Evolutionary conservation across 2,888 invertebrate genomes (phyloP).

Genomic region (Euspilapteryx auroguttella): DNA sequence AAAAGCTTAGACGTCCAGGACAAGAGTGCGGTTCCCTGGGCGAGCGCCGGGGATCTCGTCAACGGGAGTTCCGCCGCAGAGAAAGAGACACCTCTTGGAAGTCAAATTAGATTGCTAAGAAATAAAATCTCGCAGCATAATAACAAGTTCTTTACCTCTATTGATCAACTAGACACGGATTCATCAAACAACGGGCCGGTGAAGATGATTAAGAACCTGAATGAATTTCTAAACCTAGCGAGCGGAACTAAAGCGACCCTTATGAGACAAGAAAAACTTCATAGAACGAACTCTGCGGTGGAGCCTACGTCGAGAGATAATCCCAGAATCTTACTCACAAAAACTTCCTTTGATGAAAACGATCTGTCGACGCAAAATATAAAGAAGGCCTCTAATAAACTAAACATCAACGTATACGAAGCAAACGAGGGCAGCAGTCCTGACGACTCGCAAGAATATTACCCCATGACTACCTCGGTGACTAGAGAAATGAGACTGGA

Average conservation of each 20-base stretch:
- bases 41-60: constrained; percentile 31
- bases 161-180: constrained; percentile 53
- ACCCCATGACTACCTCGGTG: constrained; percentile 86
- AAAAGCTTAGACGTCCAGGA: constrained; percentile 19
- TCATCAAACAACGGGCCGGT: constrained; percentile 33
- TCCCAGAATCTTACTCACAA: constrained; percentile 35
- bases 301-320: constrained; percentile 27
- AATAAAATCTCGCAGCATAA: constrained; percentile 48
- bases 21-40: constrained; percentile 16
- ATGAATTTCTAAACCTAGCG: constrained; percentile 81
- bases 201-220: constrained; percentile 74
- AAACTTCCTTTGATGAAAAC: constrained; percentile 30
- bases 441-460: constrained; percentile 81
- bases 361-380: constrained; percentile 16
- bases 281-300: constrained; percentile 32
- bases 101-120: constrained; percentile 37
- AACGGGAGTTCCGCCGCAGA: constrained; percentile 26
- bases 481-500: constrained; percentile 81
- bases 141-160: constrained; percentile 56
- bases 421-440: constrained; percentile 69
- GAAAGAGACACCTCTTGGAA: constrained; percentile 36
- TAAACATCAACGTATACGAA: constrained; percentile 21
- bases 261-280: constrained; percentile 25
- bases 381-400: constrained; percentile 22
- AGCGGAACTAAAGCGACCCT: constrained; percentile 57